phyloP scores from a whole-genome alignment of 1,140 invertebrate genomes.

The Rhagoletis zephyria region DNA sequence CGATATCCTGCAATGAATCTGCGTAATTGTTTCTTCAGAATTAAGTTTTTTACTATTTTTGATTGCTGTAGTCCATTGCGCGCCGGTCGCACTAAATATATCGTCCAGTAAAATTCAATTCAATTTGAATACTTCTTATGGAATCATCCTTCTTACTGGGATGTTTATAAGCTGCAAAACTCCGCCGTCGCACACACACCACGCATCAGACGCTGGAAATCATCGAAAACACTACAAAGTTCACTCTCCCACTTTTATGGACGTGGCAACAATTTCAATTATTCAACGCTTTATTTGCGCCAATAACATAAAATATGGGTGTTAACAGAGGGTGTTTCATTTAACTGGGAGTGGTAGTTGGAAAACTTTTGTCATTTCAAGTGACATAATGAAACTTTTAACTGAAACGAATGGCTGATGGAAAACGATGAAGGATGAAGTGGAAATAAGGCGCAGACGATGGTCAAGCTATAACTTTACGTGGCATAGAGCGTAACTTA shows the following conservation, averaged over 20 bases:
- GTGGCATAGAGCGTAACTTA: neutral
- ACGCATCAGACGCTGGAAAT: neutral
- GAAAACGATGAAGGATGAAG: neutral
- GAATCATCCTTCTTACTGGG: too few species aligned
- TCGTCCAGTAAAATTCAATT: too few species aligned
- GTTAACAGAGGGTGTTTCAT: neutral
- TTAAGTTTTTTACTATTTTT: too few species aligned
- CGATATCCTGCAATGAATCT: too few species aligned
- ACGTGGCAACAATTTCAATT: conserved; percentile 26
- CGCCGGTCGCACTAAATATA: too few species aligned
- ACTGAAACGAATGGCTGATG: neutral
- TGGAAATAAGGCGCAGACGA: neutral
- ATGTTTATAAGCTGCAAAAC: too few species aligned
- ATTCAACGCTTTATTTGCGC: neutral
- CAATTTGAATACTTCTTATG: too few species aligned
- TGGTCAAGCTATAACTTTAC: neutral
- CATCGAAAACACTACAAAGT: neutral
- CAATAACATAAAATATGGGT: neutral
- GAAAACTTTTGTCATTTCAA: conserved; percentile 34
- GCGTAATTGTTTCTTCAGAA: too few species aligned
- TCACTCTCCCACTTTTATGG: neutral
- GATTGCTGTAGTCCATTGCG: too few species aligned
- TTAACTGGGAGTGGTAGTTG: neutral
- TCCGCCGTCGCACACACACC: neutral
- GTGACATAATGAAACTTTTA: conserved; percentile 37